Evolutionary conservation across 2,797 vertebrate species (phyloP).

Genomic region (Chelon auratus): DNA sequence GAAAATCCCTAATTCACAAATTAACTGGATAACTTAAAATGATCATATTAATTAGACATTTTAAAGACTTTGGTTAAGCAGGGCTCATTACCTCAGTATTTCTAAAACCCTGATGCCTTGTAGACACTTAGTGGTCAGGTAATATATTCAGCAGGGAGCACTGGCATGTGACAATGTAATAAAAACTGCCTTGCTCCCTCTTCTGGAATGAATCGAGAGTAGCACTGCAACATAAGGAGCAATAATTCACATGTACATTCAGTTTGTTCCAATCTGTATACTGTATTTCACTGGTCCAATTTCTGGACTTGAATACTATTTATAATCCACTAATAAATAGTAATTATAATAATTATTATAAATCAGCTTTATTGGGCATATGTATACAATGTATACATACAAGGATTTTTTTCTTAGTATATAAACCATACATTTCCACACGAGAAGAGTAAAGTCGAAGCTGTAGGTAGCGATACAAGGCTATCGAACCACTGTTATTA

Average conservation of each 20-base stretch:
- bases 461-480: no score
- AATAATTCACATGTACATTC: background rate
- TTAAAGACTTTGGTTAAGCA: background rate
- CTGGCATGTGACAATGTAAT: constrained; percentile 1
- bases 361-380: no score
- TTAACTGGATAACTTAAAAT: background rate
- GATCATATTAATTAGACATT: background rate
- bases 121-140: no score
- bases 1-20: background rate
- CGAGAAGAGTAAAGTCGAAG: no score
- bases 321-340: no score
- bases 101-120: background rate
- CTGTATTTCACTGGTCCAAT: background rate
- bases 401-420: no score
- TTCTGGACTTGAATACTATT: background rate
- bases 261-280: background rate
- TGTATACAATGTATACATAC: no score
- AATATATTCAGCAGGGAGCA: background rate
- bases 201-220: constrained; percentile 71
- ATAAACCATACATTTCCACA: no score
- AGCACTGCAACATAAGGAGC: constrained; percentile 8
- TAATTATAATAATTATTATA: no score
- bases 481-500: no score
- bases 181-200: constrained; percentile 73
- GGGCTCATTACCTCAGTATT: constrained; percentile 4